Evolutionary conservation across 2,113 vertebrate genomes (phyloP).

Genomic region (Thermophis baileyi): DNA sequence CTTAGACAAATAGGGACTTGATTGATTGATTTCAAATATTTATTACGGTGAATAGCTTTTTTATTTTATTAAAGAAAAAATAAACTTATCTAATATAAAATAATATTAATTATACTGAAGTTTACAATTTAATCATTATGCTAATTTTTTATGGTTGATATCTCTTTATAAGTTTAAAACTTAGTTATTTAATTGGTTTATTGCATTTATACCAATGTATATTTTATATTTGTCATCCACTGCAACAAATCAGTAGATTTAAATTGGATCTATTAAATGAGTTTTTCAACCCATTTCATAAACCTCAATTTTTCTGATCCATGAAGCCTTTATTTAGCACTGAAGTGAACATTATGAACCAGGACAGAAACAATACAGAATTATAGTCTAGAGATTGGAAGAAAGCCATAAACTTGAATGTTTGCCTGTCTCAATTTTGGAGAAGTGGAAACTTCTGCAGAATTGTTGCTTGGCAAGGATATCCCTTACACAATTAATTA

Average conservation of each 20-base stretch:
- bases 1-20: neutral
- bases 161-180: neutral
- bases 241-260: constrained; percentile 27
- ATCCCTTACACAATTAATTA: neutral
- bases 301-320: neutral
- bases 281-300: constrained; percentile 3
- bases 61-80: neutral
- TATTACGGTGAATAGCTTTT: neutral
- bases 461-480: neutral
- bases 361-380: neutral
- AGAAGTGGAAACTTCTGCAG: neutral
- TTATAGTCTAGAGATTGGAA: neutral
- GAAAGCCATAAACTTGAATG: neutral
- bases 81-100: neutral
- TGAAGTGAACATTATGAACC: neutral
- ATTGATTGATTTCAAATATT: neutral
- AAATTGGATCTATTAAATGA: neutral
- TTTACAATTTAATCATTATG: constrained; percentile 4
- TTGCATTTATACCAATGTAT: constrained; percentile 15
- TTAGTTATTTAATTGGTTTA: neutral
- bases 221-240: neutral
- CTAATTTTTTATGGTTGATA: neutral
- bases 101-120: neutral
- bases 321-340: neutral
- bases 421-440: neutral